phyloP scores from a whole-genome alignment of 2,113 vertebrate genomes.

The Platichthys flesus region DNA sequence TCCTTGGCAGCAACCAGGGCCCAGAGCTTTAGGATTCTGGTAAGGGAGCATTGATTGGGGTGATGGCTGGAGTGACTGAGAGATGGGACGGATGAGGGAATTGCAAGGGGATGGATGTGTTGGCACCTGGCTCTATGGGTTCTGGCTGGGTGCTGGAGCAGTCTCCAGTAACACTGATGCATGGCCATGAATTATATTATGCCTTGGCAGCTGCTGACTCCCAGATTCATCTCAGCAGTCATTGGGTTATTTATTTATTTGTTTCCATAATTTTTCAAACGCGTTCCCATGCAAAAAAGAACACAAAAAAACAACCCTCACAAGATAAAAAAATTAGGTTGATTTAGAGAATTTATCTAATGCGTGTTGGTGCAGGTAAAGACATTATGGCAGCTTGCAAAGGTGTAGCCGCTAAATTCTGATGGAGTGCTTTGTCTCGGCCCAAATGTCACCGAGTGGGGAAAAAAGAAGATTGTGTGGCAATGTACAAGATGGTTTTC shows the following conservation, averaged over 20 bases:
- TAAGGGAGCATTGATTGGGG: slow-evolving; percentile 65
- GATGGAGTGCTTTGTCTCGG: slow-evolving; percentile 57
- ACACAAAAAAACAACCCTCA: slow-evolving; percentile 27
- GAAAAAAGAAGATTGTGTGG: slow-evolving; percentile 25
- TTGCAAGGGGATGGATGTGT: slow-evolving; percentile 78
- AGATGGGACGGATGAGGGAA: slow-evolving; percentile 67
- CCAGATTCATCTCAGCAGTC: slow-evolving; percentile 83
- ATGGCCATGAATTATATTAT: slow-evolving; percentile 85
- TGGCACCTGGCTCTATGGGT: slow-evolving; percentile 81
- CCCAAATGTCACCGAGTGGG: slow-evolving; percentile 22
- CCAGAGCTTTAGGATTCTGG: slow-evolving; percentile 62
- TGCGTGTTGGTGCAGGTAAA: slow-evolving; percentile 44
- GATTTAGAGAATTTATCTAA: slow-evolving; percentile 62
- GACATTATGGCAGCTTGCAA: slow-evolving; percentile 36
- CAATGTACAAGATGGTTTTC: slow-evolving; percentile 39
- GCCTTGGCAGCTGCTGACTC: slow-evolving; percentile 81
- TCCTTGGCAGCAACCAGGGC: slow-evolving; percentile 57
- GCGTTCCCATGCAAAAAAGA: slow-evolving; percentile 55
- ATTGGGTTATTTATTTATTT: slow-evolving; percentile 83
- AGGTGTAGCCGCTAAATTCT: slow-evolving; percentile 40
- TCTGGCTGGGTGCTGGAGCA: slow-evolving; percentile 77
- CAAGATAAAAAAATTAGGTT: slow-evolving; percentile 58
- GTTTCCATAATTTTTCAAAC: slow-evolving; percentile 83
- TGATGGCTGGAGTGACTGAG: slow-evolving; percentile 67
- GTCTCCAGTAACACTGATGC: slow-evolving; percentile 83